A percentile compares a stretch with the other conserved stretches of the same genome.
phyloP scores from a whole-genome alignment of 2,888 invertebrate species.

The Eutolmus rufibarbis region DNA sequence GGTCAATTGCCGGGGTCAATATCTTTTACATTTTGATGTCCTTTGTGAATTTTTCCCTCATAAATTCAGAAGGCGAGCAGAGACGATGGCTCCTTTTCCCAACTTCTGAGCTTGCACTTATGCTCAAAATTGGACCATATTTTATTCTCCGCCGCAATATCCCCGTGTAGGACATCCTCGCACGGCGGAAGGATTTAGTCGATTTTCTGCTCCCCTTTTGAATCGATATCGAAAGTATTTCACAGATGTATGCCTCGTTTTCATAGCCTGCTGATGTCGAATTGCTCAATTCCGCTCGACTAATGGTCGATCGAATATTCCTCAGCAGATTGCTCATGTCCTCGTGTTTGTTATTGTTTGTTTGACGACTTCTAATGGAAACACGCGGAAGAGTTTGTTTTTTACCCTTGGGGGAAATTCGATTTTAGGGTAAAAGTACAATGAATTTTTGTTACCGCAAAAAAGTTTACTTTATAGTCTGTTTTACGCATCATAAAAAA shows the following conservation, averaged over 20 bases:
- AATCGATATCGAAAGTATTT: not conserved
- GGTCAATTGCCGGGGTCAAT: slow-evolving; percentile 30
- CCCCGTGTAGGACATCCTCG: not conserved
- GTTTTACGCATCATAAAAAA: no score
- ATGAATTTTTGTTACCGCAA: no score
- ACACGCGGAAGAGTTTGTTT: not conserved
- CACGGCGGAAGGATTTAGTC: not conserved
- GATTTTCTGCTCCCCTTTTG: not conserved
- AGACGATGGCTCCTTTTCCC: not conserved
- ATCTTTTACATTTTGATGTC: slow-evolving; percentile 31
- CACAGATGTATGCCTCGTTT: not conserved
- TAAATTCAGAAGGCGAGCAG: not conserved
- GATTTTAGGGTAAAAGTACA: no score
- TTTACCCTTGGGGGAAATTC: not conserved
- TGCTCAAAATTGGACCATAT: not conserved
- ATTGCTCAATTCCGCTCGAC: not conserved
- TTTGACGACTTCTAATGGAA: not conserved
- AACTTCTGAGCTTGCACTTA: not conserved
- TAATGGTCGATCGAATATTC: not conserved
- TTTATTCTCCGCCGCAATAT: not conserved
- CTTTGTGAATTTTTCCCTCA: slow-evolving; percentile 19
- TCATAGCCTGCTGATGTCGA: not conserved
- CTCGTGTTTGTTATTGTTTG: not conserved
- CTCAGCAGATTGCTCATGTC: not conserved
- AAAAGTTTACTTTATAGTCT: no score